These are phyloP conservation scores for Coenonympha glycerion DNA, from an alignment of 2,888 invertebrate genomes.

Conservation along the genomic window DNA sequence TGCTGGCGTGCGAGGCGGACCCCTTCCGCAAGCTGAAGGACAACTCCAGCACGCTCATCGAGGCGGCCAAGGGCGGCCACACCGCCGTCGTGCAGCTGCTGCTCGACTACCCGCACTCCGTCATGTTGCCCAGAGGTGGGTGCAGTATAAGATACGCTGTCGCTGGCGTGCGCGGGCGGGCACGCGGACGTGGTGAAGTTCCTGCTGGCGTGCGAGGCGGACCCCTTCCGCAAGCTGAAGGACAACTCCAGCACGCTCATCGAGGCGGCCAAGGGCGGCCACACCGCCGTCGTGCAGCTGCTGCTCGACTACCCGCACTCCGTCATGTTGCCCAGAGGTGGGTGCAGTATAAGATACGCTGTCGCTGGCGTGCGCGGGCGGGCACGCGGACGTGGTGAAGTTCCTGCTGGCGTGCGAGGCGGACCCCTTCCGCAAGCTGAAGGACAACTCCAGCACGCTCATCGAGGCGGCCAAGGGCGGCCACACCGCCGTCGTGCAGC, in stretches of 20 bases:
- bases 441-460: neutral
- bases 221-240: slow-evolving; percentile 81
- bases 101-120: slow-evolving; percentile 94
- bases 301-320: slow-evolving; percentile 95
- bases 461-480: slow-evolving; percentile 96
- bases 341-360: too few species aligned
- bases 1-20: slow-evolving; percentile 94
- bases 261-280: slow-evolving; percentile 98
- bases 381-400: slow-evolving; percentile 95
- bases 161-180: slow-evolving; percentile 97
- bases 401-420: slow-evolving; percentile 92
- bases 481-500: slow-evolving; percentile 95
- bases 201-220: slow-evolving; percentile 92
- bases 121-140: slow-evolving; percentile 80
- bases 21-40: slow-evolving; percentile 78
- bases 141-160: too few species aligned
- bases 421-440: slow-evolving; percentile 83
- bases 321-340: slow-evolving; percentile 80
- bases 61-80: slow-evolving; percentile 98
- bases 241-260: neutral
- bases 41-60: neutral
- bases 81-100: slow-evolving; percentile 95
- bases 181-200: slow-evolving; percentile 95
- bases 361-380: slow-evolving; percentile 96
- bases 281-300: slow-evolving; percentile 95